Conservation (phyloP, 1,140 invertebrate genomes). For the Lordiphosa mommai region DNA sequence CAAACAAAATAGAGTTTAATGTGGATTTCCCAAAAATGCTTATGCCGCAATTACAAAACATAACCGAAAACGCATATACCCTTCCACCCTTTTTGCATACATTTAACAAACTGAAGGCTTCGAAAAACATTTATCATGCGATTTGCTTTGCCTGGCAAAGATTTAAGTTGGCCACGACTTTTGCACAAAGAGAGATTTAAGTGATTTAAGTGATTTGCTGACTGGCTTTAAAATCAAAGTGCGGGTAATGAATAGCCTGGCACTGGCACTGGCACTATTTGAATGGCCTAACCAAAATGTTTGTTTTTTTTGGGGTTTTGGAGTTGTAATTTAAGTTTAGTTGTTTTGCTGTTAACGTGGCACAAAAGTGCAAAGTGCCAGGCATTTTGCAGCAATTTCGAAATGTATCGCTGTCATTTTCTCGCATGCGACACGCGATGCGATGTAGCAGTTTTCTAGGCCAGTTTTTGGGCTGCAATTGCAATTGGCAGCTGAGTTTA, state of each 20-base stretch:
- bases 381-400: constrained; percentile 65
- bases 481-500: constrained; percentile 34
- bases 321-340: constrained; percentile 67
- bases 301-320: constrained; percentile 34
- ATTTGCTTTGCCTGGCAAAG: constrained; percentile 40
- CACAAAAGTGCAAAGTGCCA: constrained; percentile 59
- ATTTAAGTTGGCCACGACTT: constrained; percentile 69
- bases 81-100: neutral
- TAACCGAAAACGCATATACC: constrained; percentile 11
- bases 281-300: constrained; percentile 52
- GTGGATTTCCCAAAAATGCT: too few species aligned
- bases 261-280: constrained; percentile 40
- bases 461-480: constrained; percentile 20
- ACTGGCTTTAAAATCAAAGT: constrained; percentile 71
- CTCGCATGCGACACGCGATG: constrained; percentile 68
- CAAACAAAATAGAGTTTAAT: too few species aligned
- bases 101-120: constrained; percentile 24
- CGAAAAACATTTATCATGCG: constrained; percentile 72
- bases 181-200: constrained; percentile 39
- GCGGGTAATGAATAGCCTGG: constrained; percentile 61
- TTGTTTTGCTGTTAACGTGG: constrained; percentile 26
- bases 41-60: neutral
- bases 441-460: constrained; percentile 39
- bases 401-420: constrained; percentile 54
- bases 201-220: constrained; percentile 75